Base-by-base conservation (phyloP, 2,797 vertebrate genomes). In the Australoheros facetus region DNA sequence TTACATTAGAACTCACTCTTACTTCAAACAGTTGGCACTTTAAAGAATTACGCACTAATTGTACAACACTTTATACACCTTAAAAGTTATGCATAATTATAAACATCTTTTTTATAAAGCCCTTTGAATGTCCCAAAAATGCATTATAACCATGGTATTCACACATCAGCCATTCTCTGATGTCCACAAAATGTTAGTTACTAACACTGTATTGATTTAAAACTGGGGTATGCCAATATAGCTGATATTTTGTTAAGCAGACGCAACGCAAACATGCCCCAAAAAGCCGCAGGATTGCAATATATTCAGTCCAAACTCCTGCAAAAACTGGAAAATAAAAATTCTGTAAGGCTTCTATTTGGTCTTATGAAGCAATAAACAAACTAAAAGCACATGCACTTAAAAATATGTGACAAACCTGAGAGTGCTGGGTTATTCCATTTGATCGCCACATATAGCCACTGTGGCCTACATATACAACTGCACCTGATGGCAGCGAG, bases 401-500 rank as follows among this genome's bases (percentile, higher is more conserved):
- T 54, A 51, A 39, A 78, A 78, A 21, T 45, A 62, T 30, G 21
- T 10, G 2, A 69, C 16, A 17, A 32, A 57, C n/a, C 30, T 4
- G 19, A 71, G 17, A 78, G 57, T 26, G 51, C 11, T n/a, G 6
- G 12, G 21, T 34, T 39, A 70, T 58, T 74, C 37, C 39, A 45
- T 28, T 54, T 19, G 70, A 28, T 21, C 17, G 56, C 16, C 13
- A 56, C 10, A 30, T 48, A 17, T 55, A 26, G 8, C 59, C 23
- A 13, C 55, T 48, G 42, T 58, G 71, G 59, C 21, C 60, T 30
- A 42, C 55, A 80, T 75, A 53, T 86, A 75, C 91, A 92, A 92
- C 90, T 93, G 92, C 91, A 94, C 89, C 88, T 92, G 88, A 93
- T 80, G 71, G 71, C 69, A 73, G 83, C 7, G 1, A 45, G 70